Evolutionary conservation across 1,140 invertebrate species (phyloP), one percentile per base, ranked within the genome.

Genomic region (Platorchestia sp.): DNA sequence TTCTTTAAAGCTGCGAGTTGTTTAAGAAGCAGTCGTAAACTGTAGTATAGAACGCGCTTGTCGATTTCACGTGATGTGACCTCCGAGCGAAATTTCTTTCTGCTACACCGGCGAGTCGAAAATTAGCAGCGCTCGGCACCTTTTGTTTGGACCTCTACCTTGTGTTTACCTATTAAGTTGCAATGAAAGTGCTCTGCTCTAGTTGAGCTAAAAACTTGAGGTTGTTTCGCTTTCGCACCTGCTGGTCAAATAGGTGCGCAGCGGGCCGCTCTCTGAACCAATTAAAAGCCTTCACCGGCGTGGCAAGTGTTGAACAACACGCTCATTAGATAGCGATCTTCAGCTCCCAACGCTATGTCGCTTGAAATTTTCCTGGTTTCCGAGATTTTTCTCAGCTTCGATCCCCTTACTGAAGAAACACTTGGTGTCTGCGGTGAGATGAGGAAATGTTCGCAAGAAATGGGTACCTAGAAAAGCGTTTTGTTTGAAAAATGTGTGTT

Each of bases 61-160:
- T 90, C 87, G 87, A 90, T 90, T 42, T 36, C 44, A 41, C 87
- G 41, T 90, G 87, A 90, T 90, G 87, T 42, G 87, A 45, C 87
- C 87, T 43, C 41, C 87, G 41, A 43, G 44, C 41, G 87, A 75
- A 75, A 75, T 75, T 75, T 75, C 59, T 75, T 75, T 19, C 59
- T 10, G 27, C 59, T 10, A 10, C 59, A 36, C 59, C 59, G 27
- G 7, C 59, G 59, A 75, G 59, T 36, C 59, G 10, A 75, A 75
- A 75, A 10, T 22, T 36, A 75, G 59, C 59, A 3, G 59, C 27
- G 36, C 59, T 10, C 10, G 27, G 0, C 44, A 90, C 87, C 87
- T 90, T 90, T 44, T 90, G 87, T 90, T 90, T 90, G 87, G 87
- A 90, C 87, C 44, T 90, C 14, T 90, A 90, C 87, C 87, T 90